Evolutionary conservation across 1,140 invertebrate species (phyloP).

Genomic region (Oscheius sp.): DNA sequence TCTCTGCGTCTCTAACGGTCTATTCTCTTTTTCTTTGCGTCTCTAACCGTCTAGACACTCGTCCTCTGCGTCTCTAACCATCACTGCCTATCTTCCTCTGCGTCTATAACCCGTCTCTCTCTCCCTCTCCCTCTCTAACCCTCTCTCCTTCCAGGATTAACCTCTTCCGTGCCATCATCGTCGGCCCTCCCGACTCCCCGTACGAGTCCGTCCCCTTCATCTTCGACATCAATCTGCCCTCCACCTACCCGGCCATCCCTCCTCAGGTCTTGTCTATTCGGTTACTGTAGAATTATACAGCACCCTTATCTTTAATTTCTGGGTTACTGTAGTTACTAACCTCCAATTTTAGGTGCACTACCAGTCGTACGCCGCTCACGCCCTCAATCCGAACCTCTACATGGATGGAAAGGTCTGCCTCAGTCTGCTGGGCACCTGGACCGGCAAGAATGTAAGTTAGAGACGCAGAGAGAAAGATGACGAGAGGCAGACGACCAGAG

Average conservation of each 20-base stretch:
- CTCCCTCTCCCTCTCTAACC: too few relatives aligned
- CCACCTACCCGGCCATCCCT: not conserved
- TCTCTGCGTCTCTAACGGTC: too few relatives aligned
- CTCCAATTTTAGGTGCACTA: not conserved
- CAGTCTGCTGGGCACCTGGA: not conserved
- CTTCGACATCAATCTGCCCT: not conserved
- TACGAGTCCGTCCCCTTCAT: not conserved
- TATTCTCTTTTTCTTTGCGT: too few relatives aligned
- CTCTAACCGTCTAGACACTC: too few relatives aligned
- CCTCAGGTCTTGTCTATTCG: not conserved
- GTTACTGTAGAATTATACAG: not conserved
- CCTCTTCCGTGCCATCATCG: not conserved
- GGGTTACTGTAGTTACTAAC: too few relatives aligned
- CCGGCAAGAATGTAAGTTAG: not conserved
- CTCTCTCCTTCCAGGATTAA: too few relatives aligned
- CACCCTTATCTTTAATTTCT: too few relatives aligned
- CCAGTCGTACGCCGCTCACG: not conserved
- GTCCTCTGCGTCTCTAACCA: too few relatives aligned
- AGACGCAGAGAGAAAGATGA: too few relatives aligned
- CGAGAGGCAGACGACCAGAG: too few relatives aligned
- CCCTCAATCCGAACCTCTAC: conserved; percentile 3
- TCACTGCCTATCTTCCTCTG: too few relatives aligned
- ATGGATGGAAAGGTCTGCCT: not conserved
- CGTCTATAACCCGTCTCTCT: too few relatives aligned
- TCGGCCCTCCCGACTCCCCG: not conserved